These are phyloP conservation scores for Strigamia transsilvanica DNA, from an alignment of 2,888 invertebrate genomes.

Conservation along the genomic window DNA sequence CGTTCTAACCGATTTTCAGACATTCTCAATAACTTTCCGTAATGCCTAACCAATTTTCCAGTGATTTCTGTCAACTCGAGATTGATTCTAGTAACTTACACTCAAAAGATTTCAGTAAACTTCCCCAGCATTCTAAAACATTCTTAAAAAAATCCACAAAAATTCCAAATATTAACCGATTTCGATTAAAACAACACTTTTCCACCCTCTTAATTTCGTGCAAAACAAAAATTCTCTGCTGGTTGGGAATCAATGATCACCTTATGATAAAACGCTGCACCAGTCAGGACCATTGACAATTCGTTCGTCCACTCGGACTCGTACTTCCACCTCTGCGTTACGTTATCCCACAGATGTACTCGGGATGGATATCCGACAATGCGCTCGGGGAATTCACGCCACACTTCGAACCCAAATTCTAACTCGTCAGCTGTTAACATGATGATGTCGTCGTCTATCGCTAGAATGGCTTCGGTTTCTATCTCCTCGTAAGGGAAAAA, in stretches of 20 bases:
- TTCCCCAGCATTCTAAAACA: no score
- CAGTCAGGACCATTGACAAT: constrained; percentile 91
- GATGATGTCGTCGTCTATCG: constrained; percentile 94
- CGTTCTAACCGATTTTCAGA: no score
- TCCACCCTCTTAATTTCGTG: no score
- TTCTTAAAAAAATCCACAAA: no score
- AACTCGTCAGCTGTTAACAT: constrained; percentile 95
- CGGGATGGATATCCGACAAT: constrained; percentile 96
- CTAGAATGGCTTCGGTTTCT: constrained; percentile 93
- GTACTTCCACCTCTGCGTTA: constrained; percentile 85
- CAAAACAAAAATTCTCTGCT: no score
- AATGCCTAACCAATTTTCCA: no score
- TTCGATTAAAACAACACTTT: no score
- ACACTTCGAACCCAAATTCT: constrained; percentile 92
- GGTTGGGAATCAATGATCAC: constrained; percentile 62
- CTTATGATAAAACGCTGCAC: constrained; percentile 96
- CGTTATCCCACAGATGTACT: constrained; percentile 92
- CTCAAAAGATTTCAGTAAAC: no score
- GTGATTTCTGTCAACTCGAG: no score
- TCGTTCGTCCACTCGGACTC: constrained; percentile 98
- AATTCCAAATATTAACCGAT: no score
- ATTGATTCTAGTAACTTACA: no score
- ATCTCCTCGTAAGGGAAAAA: constrained; percentile 96
- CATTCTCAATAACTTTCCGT: no score
- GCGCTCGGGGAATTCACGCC: constrained; percentile 95